Conservation (phyloP, 2,797 vertebrate genomes). For the Setipinna tenuifilis region DNA sequence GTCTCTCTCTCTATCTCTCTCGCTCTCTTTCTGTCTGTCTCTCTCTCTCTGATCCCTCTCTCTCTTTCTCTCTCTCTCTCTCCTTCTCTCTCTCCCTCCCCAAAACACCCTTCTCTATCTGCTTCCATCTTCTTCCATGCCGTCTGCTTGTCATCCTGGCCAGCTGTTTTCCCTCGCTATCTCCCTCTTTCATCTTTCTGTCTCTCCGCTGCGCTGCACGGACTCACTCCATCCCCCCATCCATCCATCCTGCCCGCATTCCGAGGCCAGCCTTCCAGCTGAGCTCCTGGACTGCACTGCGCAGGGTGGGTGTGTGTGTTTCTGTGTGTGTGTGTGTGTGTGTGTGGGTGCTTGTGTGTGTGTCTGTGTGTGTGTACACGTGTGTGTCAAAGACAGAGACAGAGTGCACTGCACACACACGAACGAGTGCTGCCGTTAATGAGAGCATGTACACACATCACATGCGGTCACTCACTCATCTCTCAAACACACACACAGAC, state of each 20-base stretch:
- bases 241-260: constrained; percentile 59
- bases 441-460: constrained; percentile 7
- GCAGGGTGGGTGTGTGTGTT: too few species aligned
- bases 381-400: too few species aligned
- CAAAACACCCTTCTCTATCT: background rate
- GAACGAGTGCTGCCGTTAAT: constrained; percentile 1
- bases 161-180: constrained; percentile 11
- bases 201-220: constrained; percentile 22
- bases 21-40: background rate
- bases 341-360: too few species aligned
- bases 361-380: too few species aligned
- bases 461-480: constrained; percentile 22
- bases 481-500: background rate
- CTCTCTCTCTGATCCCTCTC: background rate
- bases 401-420: too few species aligned
- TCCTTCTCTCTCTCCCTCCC: background rate
- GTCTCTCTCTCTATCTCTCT: background rate
- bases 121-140: background rate
- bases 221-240: constrained; percentile 27
- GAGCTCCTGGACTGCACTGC: constrained; percentile 50
- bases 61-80: background rate
- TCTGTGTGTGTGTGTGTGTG: too few species aligned
- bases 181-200: constrained; percentile 35
- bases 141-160: background rate
- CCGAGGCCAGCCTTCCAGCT: constrained; percentile 56